Evolutionary conservation across 2,888 invertebrate genomes (phyloP).

Genomic region (Cerastis rubricosa): DNA sequence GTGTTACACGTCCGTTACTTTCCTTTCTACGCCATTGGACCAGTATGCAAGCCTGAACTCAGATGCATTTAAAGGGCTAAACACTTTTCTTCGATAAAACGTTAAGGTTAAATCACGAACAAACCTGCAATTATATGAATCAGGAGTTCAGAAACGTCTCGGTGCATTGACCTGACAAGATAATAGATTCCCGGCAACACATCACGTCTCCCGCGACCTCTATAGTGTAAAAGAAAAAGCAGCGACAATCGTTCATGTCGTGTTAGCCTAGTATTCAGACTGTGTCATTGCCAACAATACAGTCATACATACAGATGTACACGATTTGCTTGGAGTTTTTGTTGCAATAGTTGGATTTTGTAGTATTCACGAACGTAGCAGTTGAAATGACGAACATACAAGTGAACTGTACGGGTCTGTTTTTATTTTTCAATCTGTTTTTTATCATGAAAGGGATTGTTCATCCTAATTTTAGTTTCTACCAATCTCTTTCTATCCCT

Average conservation of each 20-base stretch:
- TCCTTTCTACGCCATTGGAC: conserved; percentile 16
- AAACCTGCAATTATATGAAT: conserved; percentile 22
- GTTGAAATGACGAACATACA: not conserved
- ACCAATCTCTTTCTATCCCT: not conserved
- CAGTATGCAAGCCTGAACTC: not conserved
- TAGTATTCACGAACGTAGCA: not conserved
- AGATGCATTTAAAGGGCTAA: not conserved
- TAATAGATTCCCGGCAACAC: conserved; percentile 34
- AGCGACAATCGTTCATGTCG: conserved; percentile 51
- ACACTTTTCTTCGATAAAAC: not conserved
- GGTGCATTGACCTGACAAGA: conserved; percentile 21
- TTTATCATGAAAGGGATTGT: not conserved
- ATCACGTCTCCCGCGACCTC: conserved; percentile 45
- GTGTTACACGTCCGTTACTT: conserved; percentile 3
- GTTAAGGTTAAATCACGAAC: not conserved
- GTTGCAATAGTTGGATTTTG: conserved; percentile 9
- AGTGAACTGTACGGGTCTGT: not conserved
- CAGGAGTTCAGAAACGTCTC: conserved; percentile 28
- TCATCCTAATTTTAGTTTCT: not conserved
- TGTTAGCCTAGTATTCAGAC: conserved; percentile 62
- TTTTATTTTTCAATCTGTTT: not conserved
- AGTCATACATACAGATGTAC: conserved; percentile 27
- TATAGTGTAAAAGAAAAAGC: conserved; percentile 58
- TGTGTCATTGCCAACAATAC: conserved; percentile 61
- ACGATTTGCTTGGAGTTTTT: conserved; percentile 40